Evolutionary conservation across 2,797 vertebrate species (phyloP).

Genomic region (Adrianichthys oophorus): DNA sequence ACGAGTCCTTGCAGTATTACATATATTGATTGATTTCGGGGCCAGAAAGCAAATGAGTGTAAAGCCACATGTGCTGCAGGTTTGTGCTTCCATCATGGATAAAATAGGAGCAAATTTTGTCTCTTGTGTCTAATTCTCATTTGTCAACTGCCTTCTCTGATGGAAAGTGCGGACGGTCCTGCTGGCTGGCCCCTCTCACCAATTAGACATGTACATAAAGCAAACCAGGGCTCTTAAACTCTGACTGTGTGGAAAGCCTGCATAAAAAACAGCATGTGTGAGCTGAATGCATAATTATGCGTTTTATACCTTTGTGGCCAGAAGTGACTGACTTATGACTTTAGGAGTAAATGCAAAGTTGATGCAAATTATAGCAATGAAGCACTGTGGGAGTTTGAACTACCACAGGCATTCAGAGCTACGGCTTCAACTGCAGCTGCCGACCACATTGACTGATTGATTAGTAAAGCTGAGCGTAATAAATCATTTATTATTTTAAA

Average conservation of each 20-base stretch:
- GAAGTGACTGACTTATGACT: constrained; percentile 5
- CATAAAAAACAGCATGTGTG: not conserved
- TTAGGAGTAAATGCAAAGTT: constrained; percentile 3
- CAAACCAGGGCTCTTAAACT: not conserved
- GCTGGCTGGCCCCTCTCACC: not conserved
- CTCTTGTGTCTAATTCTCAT: no score
- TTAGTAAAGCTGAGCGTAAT: no score
- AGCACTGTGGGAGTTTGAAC: not conserved
- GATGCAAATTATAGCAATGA: constrained; percentile 21
- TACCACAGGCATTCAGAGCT: constrained; percentile 1
- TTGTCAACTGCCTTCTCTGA: no score
- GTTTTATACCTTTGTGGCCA: constrained; percentile 2
- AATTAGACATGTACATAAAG: not conserved
- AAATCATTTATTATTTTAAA: no score
- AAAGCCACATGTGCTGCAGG: not conserved
- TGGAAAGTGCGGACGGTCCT: no score
- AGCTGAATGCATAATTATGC: constrained; percentile 4
- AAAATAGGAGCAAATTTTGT: no score
- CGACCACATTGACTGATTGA: not conserved
- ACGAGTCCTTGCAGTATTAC: no score
- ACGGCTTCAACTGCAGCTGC: not conserved
- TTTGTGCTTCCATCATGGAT: not conserved
- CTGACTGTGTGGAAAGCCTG: not conserved
- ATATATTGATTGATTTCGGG: no score
- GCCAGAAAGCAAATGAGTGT: no score